Conservation (phyloP, 1,140 invertebrate species). For the Drosophila kikkawai region DNA sequence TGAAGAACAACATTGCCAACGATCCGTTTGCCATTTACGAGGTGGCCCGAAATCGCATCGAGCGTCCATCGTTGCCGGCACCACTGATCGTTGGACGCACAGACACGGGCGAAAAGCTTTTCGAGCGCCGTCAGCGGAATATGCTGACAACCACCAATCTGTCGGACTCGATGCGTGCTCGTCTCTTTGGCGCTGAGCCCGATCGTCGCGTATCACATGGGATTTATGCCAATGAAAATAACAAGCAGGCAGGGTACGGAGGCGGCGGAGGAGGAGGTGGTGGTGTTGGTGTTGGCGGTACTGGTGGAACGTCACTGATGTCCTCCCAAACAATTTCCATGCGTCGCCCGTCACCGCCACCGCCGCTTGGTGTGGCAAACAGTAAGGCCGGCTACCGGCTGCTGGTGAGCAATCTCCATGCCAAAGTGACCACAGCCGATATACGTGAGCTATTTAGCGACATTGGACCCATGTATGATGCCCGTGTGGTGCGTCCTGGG, state of each 20-base stretch:
- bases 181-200: constrained; percentile 74
- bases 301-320: not conserved
- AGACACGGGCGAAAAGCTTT: constrained; percentile 41
- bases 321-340: constrained; percentile 48
- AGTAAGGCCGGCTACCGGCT: constrained; percentile 89
- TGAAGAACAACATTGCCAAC: constrained; percentile 12
- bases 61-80: constrained; percentile 51
- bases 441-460: constrained; percentile 97
- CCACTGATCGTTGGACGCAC: constrained; percentile 23
- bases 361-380: constrained; percentile 48
- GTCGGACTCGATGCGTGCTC: constrained; percentile 76
- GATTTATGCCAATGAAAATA: constrained; percentile 86
- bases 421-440: constrained; percentile 94
- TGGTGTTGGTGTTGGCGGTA: not conserved
- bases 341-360: constrained; percentile 82
- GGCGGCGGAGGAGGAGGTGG: not conserved
- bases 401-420: constrained; percentile 94
- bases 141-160: constrained; percentile 65
- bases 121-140: constrained; percentile 62
- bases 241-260: constrained; percentile 7
- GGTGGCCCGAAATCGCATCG: constrained; percentile 62
- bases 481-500: constrained; percentile 93
- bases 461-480: constrained; percentile 93
- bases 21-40: constrained; percentile 83
- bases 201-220: constrained; percentile 85